Conservation (phyloP, 2,113 vertebrate genomes). For the Peromyscus maniculatus region DNA sequence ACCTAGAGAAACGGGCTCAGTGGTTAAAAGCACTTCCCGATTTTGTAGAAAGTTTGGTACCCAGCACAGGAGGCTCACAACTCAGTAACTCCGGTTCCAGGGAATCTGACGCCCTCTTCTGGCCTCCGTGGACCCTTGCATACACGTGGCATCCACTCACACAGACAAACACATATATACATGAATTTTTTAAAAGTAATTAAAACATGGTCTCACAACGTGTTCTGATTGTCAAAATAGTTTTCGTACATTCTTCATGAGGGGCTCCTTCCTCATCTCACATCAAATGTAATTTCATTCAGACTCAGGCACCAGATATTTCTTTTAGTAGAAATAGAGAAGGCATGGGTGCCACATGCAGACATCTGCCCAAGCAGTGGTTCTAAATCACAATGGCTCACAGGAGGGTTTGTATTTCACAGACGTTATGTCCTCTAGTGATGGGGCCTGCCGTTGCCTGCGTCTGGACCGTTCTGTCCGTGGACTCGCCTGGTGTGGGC, state of each 20-base stretch:
- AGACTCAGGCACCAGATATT: not conserved
- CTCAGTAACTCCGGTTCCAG: not conserved
- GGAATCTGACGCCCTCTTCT: not conserved
- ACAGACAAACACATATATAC: not conserved
- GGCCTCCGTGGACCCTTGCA: not conserved
- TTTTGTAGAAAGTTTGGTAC: not conserved
- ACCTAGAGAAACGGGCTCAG: not conserved
- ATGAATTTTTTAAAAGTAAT: not conserved
- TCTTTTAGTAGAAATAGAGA: constrained; percentile 1
- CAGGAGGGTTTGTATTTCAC: not conserved
- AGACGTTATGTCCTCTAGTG: not conserved
- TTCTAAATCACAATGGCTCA: not conserved
- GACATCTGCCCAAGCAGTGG: not conserved
- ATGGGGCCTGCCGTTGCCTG: not conserved
- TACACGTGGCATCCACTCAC: not conserved
- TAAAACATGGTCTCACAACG: not conserved
- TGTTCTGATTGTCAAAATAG: constrained; percentile 4
- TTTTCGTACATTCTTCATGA: not conserved
- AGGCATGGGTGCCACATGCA: not conserved
- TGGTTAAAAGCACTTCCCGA: not conserved
- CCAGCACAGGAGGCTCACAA: not conserved
- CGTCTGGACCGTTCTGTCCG: not conserved
- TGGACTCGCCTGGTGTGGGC: not conserved
- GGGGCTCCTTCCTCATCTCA: not conserved
- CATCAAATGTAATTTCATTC: not conserved